A percentile compares a stretch with the other conserved stretches of the same genome.
Evolutionary conservation across 2,797 vertebrate genomes (phyloP).

Genomic region (Tenualosa ilisha): DNA sequence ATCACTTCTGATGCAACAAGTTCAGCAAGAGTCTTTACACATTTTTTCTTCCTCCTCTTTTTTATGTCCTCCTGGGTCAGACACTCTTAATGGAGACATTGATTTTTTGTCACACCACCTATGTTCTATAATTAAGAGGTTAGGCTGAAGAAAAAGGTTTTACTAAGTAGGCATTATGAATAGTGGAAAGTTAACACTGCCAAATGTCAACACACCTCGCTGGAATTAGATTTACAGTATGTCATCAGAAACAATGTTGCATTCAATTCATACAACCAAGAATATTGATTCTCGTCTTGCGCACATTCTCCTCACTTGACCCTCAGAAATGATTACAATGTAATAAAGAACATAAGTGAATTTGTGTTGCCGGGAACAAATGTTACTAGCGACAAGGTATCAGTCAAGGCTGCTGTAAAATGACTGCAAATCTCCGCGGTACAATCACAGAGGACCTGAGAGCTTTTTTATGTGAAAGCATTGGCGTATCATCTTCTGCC

Average conservation of each 20-base stretch:
- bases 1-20: no score
- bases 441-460: conserved; percentile 42
- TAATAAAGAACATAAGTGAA: conserved; percentile 40
- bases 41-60: no score
- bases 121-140: background rate
- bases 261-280: background rate
- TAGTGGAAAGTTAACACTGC: background rate
- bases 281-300: background rate
- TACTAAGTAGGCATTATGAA: background rate
- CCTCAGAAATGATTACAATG: background rate
- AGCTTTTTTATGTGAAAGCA: conserved; percentile 45
- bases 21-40: no score
- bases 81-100: background rate
- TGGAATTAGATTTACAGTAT: background rate
- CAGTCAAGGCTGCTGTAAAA: conserved; percentile 40
- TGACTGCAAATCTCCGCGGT: conserved; percentile 35
- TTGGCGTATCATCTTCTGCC: conserved; percentile 35
- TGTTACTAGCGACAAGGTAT: conserved; percentile 33
- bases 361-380: conserved; percentile 37
- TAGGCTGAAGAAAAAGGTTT: background rate
- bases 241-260: background rate
- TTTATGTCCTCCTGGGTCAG: background rate
- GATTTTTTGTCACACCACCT: background rate
- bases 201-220: background rate
- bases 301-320: background rate